A percentile compares a stretch with the other conserved stretches of the same genome.
These are phyloP conservation scores for Symphodus melops DNA, from an alignment of 2,113 vertebrate species.

Conservation along the genomic window DNA sequence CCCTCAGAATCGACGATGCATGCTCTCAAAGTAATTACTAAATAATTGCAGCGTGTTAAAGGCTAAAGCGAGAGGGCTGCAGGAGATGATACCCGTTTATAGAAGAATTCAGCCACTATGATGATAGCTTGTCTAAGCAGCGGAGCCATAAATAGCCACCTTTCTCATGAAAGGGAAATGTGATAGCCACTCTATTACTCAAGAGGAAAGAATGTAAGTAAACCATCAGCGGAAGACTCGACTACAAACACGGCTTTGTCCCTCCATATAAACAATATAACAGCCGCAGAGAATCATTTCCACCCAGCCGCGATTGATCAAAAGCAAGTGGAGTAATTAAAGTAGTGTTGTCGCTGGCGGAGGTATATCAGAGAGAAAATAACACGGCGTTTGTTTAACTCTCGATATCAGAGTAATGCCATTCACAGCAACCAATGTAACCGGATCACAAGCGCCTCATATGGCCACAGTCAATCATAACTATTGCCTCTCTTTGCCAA, in stretches of 20 bases:
- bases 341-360: conserved; percentile 47
- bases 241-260: conserved; percentile 82
- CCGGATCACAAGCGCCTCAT: conserved; percentile 77
- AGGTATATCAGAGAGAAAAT: conserved; percentile 42
- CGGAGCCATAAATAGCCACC: conserved; percentile 76
- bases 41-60: conserved; percentile 75
- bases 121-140: conserved; percentile 68
- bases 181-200: conserved; percentile 82
- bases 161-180: conserved; percentile 81
- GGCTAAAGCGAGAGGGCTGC: conserved; percentile 55
- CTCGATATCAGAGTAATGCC: conserved; percentile 59
- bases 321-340: conserved; percentile 58
- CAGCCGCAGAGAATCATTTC: conserved; percentile 58
- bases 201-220: conserved; percentile 82
- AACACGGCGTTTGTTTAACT: conserved; percentile 54
- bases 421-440: conserved; percentile 62
- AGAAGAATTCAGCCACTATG: conserved; percentile 56
- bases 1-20: conserved; percentile 50
- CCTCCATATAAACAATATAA: conserved; percentile 73
- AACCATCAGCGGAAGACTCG: conserved; percentile 79
- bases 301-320: conserved; percentile 62
- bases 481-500: conserved; percentile 61
- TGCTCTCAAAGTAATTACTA: conserved; percentile 75
- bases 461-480: conserved; percentile 76
- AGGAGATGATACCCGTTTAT: conserved; percentile 57